Conservation (phyloP, 2,113 vertebrate species). For the Taurulus bubalis region DNA sequence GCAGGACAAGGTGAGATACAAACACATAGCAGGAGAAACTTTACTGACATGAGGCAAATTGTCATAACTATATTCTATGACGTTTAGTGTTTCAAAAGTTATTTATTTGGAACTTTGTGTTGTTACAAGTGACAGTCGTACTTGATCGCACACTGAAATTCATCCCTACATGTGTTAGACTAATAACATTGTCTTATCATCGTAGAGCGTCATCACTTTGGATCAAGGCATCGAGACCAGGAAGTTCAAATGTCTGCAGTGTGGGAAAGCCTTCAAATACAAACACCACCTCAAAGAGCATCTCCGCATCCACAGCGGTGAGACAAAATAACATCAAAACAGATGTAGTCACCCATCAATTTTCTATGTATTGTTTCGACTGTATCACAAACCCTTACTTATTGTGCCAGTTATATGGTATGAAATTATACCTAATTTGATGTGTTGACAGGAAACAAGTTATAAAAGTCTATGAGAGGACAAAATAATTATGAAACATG, state of each 20-base stretch:
- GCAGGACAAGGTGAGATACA: slow-evolving; percentile 77
- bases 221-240: slow-evolving; percentile 82
- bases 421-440: slow-evolving; percentile 57
- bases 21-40: background rate
- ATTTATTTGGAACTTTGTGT: slow-evolving; percentile 1
- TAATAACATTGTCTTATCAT: slow-evolving; percentile 18
- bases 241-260: slow-evolving; percentile 88
- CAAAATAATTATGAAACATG: slow-evolving; percentile 14
- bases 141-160: background rate
- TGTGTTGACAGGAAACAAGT: slow-evolving; percentile 36
- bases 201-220: slow-evolving; percentile 65
- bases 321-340: slow-evolving; percentile 68
- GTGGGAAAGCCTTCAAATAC: slow-evolving; percentile 90
- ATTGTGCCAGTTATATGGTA: slow-evolving; percentile 37
- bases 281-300: slow-evolving; percentile 90
- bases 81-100: background rate
- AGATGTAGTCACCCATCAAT: slow-evolving; percentile 45
- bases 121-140: background rate
- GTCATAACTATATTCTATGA: background rate
- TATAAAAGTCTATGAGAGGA: background rate
- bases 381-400: slow-evolving; percentile 57
- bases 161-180: background rate
- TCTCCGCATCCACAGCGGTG: slow-evolving; percentile 89
- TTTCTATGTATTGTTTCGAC: slow-evolving; percentile 58
- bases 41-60: background rate